A percentile compares a stretch with the other conserved stretches of the same genome.
These are phyloP conservation scores for Autographa pulchrina DNA, from an alignment of 2,888 invertebrate genomes.

Conservation along the genomic window DNA sequence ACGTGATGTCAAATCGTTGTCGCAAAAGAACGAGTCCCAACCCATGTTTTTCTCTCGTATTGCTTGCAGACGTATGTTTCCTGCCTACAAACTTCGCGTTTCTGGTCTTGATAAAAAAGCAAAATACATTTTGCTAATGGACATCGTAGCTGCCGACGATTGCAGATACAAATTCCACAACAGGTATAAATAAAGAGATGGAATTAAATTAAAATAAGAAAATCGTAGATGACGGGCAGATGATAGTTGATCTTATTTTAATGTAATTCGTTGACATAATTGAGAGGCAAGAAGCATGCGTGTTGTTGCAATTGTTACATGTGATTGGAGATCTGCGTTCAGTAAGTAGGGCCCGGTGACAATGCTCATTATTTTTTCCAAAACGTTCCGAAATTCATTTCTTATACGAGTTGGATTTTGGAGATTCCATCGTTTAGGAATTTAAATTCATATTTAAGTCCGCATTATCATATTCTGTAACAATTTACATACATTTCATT, in stretches of 20 bases:
- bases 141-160: constrained; percentile 99
- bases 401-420: constrained; percentile 34
- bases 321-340: constrained; percentile 80
- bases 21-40: constrained; percentile 85
- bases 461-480: constrained; percentile 47
- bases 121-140: constrained; percentile 99
- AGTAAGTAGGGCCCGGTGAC: constrained; percentile 33
- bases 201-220: constrained; percentile 88
- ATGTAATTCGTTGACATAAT: constrained; percentile 82
- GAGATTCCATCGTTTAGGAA: constrained; percentile 49
- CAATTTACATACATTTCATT: constrained; percentile 47
- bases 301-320: constrained; percentile 71
- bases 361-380: constrained; percentile 10
- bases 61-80: constrained; percentile 98
- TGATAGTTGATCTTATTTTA: constrained; percentile 84
- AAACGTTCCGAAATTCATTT: constrained; percentile 27
- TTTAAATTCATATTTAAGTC: constrained; percentile 40
- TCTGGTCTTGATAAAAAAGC: constrained; percentile 99
- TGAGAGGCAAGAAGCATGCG: constrained; percentile 92
- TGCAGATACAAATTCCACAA: constrained; percentile 98
- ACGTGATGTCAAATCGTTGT: constrained; percentile 87
- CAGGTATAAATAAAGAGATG: constrained; percentile 91
- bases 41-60: constrained; percentile 88
- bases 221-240: constrained; percentile 68
- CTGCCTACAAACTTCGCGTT: constrained; percentile 98